Base-by-base conservation (phyloP, 2,797 vertebrate species). In the Enteromius viviparus region DNA sequence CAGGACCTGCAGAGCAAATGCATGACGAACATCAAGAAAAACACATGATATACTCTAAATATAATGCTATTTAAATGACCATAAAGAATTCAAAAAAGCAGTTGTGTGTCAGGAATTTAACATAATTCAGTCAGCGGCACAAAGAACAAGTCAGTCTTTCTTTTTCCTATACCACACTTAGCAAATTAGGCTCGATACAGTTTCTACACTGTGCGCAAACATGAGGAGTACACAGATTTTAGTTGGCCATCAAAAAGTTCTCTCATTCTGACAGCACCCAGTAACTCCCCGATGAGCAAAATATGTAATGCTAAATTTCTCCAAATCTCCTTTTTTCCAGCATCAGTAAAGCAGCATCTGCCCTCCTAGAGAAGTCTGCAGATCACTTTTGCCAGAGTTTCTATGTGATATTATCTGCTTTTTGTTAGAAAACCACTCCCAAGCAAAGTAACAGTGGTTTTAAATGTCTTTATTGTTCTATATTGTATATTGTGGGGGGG, bases 1-100 rank as follows among this genome's bases (percentile, higher is more conserved):
- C 69, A 95, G 88, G 83, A 97, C 92, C 97, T 98, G 84, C 47
- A 89, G 80, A 69, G 81, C 6, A 68, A 58, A 76, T 7, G 68
- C 29, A 45, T 8, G 5, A n/a, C 19, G 53, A 60, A 4, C 17
- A 0, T 29, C 32, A 40, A 60, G 8, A 60, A 32, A 14, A 79
- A 64, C 23, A 76, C 23, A 45, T 32, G 19, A 62, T 19, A 58
- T 12, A 68, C 15, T 26, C 14, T 8, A 55, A 7, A 68, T 32
- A n/a, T 74, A n/a, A 53, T 4, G 26, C n/a, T 0, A 78, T 29
- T 23, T 19, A 37, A 37, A 45, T 1, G 47, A 21, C 3, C 12
- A n/a, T 53, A 23, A 53, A 68, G 29, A 34, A 68, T 37, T n/a
- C 40, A 0, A 69, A 40, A 69, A 47, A 71, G 17, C 26, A 47